These are phyloP conservation scores for Hucho hucho DNA, from an alignment of 2,113 vertebrate genomes.

Conservation along the genomic window DNA sequence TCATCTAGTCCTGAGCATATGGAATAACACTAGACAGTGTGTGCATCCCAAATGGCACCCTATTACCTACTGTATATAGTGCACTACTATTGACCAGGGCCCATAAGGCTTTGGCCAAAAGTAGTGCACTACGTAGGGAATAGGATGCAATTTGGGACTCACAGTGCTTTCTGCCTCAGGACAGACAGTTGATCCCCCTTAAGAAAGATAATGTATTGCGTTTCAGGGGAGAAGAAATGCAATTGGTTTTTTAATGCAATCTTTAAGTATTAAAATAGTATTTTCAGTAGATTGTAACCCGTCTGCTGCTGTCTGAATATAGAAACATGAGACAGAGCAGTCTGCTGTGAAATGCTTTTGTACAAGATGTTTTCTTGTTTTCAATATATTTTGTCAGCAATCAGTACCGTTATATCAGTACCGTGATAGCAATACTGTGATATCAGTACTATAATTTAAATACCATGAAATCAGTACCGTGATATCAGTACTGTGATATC, in stretches of 20 bases:
- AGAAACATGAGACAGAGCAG: background rate
- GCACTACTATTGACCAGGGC: too few species aligned
- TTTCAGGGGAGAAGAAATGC: background rate
- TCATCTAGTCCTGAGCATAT: background rate
- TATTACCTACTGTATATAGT: too few species aligned
- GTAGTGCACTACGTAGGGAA: background rate
- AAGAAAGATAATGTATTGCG: too few species aligned
- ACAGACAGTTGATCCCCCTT: too few species aligned
- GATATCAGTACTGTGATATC: too few species aligned
- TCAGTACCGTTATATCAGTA: background rate
- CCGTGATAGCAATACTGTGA: too few species aligned
- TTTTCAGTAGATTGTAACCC: background rate
- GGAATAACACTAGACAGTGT: too few species aligned
- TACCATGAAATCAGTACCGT: background rate
- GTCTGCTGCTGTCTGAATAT: background rate
- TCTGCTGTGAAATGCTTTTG: background rate
- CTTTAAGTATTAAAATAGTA: background rate
- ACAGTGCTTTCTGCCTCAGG: too few species aligned
- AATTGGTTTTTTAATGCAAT: background rate
- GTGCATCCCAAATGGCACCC: too few species aligned
- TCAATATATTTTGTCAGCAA: background rate
- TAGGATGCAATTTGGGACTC: background rate
- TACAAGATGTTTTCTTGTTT: background rate
- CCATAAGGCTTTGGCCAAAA: too few species aligned
- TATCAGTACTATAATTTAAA: too few species aligned